These are phyloP conservation scores for Anorthoa munda DNA, from an alignment of 2,888 invertebrate species.

Conservation along the genomic window DNA sequence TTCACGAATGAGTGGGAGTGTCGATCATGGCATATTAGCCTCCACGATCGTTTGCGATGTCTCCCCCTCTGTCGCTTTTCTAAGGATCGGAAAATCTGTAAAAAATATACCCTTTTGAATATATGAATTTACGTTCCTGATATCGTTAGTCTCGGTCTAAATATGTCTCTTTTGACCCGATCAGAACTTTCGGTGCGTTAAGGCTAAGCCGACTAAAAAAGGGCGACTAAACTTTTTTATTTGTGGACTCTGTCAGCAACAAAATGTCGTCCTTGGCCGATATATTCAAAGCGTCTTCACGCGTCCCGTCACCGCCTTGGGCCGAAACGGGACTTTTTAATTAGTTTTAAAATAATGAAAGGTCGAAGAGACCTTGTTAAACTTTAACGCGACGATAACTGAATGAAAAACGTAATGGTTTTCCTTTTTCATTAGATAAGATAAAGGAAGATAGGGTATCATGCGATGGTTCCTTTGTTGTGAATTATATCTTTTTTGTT, in stretches of 20 bases:
- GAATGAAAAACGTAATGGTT: constrained; percentile 68
- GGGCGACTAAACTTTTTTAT: constrained; percentile 52
- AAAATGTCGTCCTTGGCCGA: constrained; percentile 59
- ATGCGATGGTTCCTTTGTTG: constrained; percentile 57
- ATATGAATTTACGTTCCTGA: constrained; percentile 24
- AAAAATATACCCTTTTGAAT: constrained; percentile 50
- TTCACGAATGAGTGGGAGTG: constrained; percentile 58
- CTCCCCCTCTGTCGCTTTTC: constrained; percentile 54
- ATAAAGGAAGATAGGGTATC: constrained; percentile 56
- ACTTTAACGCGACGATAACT: constrained; percentile 69
- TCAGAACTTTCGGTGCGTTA: constrained; percentile 37
- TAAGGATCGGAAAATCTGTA: constrained; percentile 41
- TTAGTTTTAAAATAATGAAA: constrained; percentile 72
- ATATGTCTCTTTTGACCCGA: constrained; percentile 28
- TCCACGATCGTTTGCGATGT: constrained; percentile 55
- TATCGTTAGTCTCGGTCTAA: constrained; percentile 36
- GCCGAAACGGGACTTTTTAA: constrained; percentile 67
- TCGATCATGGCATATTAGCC: constrained; percentile 64
- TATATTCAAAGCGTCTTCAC: constrained; percentile 59
- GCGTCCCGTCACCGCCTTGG: constrained; percentile 61
- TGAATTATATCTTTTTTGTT: constrained; percentile 57
- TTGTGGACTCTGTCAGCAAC: constrained; percentile 44
- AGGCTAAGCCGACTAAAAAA: constrained; percentile 48
- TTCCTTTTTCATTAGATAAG: constrained; percentile 67
- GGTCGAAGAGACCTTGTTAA: constrained; percentile 69